Evolutionary conservation across 37 sponge, comb jelly and placozoan genomes (phyloP), one percentile per base, ranked within the genome.

Genomic region (Halichondria panicea): DNA sequence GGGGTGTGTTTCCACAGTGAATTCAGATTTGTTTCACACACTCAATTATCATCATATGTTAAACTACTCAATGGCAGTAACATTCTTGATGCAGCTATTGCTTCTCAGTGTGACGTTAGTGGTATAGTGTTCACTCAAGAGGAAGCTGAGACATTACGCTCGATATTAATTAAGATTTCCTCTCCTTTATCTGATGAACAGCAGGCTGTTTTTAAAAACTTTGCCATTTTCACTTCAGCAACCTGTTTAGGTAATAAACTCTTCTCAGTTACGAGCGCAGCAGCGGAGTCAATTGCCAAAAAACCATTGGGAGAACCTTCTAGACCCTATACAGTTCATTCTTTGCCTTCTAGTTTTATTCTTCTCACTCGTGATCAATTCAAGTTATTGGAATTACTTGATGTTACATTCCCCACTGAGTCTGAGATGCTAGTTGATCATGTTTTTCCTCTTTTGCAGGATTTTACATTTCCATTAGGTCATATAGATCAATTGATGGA

Each of bases 401-500:
- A 35, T 44, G 70, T 72, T 27, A 18, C 3, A 48, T 66, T 58
- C 8, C 68, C 59, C 21, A 77, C 44, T 37, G 43, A 59, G 18
- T 30, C 63, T 3, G 68, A 81, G n/a, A 61, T 83, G 7, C 40
- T 73, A 22, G 22, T 21, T 35, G 43, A 62, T 18, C 27, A 34
- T 43, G 18, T 83, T 3, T 58, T 83, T 41, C 68, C 83, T 39
- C n/a, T 40, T n/a, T 60, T 83, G 28, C 58, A 80, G 22, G 35
- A 22, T 55, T 39, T 48, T 27, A 18, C 48, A 6, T n/a, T n/a
- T n/a, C n/a, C n/a, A n/a, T n/a, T n/a, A n/a, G n/a, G n/a, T n/a
- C n/a, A n/a, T n/a, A 76, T 84, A 78, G 30, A 13, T 30, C 41
- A 69, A 33, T 50, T 84, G 18, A 45, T 84, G 33, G 75, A 83